Conservation (phyloP, 2,113 vertebrate species). For the Gasterosteus aculeatus region DNA sequence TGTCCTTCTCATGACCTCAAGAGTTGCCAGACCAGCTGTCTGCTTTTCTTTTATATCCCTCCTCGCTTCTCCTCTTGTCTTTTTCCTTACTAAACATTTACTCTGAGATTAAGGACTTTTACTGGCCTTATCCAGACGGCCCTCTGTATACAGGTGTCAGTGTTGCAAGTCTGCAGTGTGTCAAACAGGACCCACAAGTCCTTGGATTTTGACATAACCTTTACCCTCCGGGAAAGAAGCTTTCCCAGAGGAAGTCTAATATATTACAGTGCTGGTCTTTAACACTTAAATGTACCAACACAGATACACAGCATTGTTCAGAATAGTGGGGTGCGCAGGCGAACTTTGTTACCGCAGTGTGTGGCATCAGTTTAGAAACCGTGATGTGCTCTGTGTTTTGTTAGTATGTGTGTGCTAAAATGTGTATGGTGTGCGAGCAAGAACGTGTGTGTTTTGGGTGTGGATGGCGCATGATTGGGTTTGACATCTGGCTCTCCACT, state of each 20-base stretch:
- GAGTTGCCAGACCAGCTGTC: slow-evolving; percentile 54
- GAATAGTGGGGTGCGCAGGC: slow-evolving; percentile 10
- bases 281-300: slow-evolving; percentile 25
- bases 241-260: slow-evolving; percentile 47
- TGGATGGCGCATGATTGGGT: slow-evolving; percentile 24
- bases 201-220: slow-evolving; percentile 20
- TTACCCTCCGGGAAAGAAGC: slow-evolving; percentile 10
- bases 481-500: slow-evolving; percentile 32
- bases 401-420: neutral
- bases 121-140: slow-evolving; percentile 33
- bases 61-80: slow-evolving; percentile 10
- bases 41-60: slow-evolving; percentile 27
- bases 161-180: slow-evolving; percentile 38
- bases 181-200: slow-evolving; percentile 36
- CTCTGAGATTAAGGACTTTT: slow-evolving; percentile 43
- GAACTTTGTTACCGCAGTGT: slow-evolving; percentile 39
- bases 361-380: slow-evolving; percentile 17
- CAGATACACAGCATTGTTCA: slow-evolving; percentile 29
- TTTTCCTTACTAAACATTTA: slow-evolving; percentile 64
- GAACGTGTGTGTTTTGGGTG: slow-evolving; percentile 16
- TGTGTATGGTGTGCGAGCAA: neutral
- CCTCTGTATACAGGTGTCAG: slow-evolving; percentile 52
- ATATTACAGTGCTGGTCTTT: slow-evolving; percentile 30
- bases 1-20: slow-evolving; percentile 55
- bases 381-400: neutral